phyloP scores from a whole-genome alignment of 2,797 vertebrate genomes.

The Alcedo atthis region DNA sequence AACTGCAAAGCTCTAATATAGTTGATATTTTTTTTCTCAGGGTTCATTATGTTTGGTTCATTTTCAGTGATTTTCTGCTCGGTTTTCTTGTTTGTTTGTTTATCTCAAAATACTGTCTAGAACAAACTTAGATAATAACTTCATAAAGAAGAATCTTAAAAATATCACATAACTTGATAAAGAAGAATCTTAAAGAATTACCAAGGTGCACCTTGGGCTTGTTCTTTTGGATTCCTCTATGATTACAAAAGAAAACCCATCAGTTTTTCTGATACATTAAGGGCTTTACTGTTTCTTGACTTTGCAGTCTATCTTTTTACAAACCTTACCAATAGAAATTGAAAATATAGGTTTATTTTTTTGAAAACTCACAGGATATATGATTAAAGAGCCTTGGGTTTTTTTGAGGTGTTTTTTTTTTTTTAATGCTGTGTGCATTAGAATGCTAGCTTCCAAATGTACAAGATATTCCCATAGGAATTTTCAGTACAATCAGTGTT shows the following conservation, averaged over 20 bases:
- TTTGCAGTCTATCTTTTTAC: conserved; percentile 51
- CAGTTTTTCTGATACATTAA: conserved; percentile 53
- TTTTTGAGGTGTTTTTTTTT: not conserved
- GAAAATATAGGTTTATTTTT: not conserved
- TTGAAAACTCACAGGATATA: not conserved
- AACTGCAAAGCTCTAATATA: conserved; percentile 27
- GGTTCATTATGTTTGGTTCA: conserved; percentile 38
- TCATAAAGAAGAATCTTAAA: conserved; percentile 73
- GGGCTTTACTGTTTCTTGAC: conserved; percentile 3
- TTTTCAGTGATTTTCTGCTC: conserved; percentile 28
- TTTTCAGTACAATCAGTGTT: conserved; percentile 1
- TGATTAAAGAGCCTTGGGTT: not conserved
- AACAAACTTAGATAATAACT: not conserved
- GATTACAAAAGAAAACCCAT: conserved; percentile 60
- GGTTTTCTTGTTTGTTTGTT: not conserved
- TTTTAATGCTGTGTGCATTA: not conserved
- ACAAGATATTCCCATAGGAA: not conserved
- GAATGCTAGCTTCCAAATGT: not conserved
- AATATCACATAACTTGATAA: conserved; percentile 60
- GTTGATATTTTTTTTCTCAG: conserved; percentile 33
- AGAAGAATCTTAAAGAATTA: conserved; percentile 76
- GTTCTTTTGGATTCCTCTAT: conserved; percentile 58
- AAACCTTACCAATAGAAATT: conserved; percentile 1
- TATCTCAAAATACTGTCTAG: conserved; percentile 22
- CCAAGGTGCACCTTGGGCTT: conserved; percentile 60